phyloP scores from a whole-genome alignment of 1,140 invertebrate species.

The Copidosoma floridanum region DNA sequence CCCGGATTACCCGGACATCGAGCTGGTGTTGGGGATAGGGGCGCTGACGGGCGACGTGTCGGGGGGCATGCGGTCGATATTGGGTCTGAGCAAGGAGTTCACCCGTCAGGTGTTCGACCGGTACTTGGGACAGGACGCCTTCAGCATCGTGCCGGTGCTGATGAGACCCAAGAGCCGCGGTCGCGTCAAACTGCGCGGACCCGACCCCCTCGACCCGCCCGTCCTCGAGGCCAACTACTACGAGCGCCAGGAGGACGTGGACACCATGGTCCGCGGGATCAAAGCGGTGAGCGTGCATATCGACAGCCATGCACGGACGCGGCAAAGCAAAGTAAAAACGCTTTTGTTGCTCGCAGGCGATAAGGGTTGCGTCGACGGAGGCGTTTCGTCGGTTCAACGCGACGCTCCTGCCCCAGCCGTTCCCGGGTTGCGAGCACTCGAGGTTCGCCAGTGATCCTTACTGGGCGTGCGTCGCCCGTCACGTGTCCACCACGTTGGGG shows the following conservation, averaged over 20 bases:
- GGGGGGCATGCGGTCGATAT: slow-evolving; percentile 63
- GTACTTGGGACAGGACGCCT: slow-evolving; percentile 54
- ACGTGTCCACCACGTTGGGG: slow-evolving; percentile 69
- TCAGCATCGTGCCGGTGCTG: slow-evolving; percentile 69
- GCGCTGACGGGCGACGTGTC: slow-evolving; percentile 70
- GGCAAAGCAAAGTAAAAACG: slow-evolving; percentile 1
- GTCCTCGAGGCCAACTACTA: slow-evolving; percentile 79
- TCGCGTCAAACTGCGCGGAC: slow-evolving; percentile 63
- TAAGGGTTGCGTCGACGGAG: slow-evolving; percentile 61
- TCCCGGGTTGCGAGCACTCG: slow-evolving; percentile 66
- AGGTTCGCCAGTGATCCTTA: slow-evolving; percentile 67
- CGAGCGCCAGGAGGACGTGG: slow-evolving; percentile 64
- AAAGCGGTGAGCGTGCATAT: slow-evolving; percentile 61
- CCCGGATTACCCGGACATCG: slow-evolving; percentile 68
- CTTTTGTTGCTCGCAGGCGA: slow-evolving; percentile 59
- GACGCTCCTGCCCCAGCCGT: slow-evolving; percentile 62
- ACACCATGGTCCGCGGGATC: slow-evolving; percentile 69
- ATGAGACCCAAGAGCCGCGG: slow-evolving; percentile 75
- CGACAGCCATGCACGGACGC: neutral
- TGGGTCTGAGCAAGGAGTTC: slow-evolving; percentile 65
- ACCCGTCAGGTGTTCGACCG: slow-evolving; percentile 60
- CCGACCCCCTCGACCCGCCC: slow-evolving; percentile 72
- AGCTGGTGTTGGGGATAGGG: slow-evolving; percentile 73
- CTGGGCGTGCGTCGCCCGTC: slow-evolving; percentile 71
- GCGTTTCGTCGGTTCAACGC: slow-evolving; percentile 64